phyloP scores from a whole-genome alignment of 2,113 vertebrate species.

The Limanda limanda region DNA sequence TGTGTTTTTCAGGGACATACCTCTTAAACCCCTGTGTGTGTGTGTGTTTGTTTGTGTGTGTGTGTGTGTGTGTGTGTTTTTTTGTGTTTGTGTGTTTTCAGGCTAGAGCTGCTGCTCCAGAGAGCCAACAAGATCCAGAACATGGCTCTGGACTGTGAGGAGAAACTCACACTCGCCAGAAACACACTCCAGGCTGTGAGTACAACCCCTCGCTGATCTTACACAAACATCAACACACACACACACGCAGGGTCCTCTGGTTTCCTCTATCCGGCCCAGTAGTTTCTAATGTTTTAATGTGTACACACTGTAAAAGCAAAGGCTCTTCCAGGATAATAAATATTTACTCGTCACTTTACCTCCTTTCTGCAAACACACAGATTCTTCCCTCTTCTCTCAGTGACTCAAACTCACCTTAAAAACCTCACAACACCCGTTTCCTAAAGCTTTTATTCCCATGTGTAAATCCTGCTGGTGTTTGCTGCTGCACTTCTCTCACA shows the following conservation, averaged over 20 bases:
- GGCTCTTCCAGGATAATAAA: constrained; percentile 19
- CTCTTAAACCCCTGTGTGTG: background rate
- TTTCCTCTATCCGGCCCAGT: accelerated
- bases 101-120: constrained; percentile 94
- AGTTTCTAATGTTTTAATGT: constrained; percentile 22
- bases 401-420: background rate
- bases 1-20: background rate
- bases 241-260: background rate
- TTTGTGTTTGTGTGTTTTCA: constrained; percentile 67
- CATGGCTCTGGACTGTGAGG: constrained; percentile 94
- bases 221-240: background rate
- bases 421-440: background rate
- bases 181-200: constrained; percentile 98
- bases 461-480: too few relatives aligned
- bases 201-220: constrained; percentile 17
- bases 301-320: background rate
- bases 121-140: constrained; percentile 98
- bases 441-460: too few relatives aligned
- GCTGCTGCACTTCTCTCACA: too few relatives aligned
- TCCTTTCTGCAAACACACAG: background rate
- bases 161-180: constrained; percentile 95
- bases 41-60: background rate
- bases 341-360: constrained; percentile 10
- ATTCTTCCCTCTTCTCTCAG: too few relatives aligned
- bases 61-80: background rate